Percentiles rank a stretch among this genome's conserved stretches.
Evolutionary conservation across 2,888 invertebrate genomes (phyloP).

Genomic region (Ellobium chinense): DNA sequence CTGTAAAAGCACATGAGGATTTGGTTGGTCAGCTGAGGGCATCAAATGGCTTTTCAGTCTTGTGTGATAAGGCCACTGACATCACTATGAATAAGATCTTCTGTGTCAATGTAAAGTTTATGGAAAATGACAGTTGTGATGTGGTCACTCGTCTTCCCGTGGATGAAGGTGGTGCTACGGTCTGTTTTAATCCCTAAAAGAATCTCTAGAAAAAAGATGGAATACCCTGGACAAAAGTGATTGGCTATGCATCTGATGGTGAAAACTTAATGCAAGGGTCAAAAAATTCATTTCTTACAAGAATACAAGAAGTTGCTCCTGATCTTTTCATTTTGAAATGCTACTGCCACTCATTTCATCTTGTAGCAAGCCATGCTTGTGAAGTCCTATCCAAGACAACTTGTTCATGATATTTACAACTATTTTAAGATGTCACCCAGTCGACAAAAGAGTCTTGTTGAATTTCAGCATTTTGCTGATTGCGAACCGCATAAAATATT

Average conservation of each 20-base stretch:
- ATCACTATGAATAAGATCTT: neutral
- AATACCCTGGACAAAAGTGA: neutral
- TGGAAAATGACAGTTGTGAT: neutral
- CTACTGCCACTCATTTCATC: conserved; percentile 10
- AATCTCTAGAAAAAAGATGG: neutral
- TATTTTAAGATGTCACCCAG: conserved; percentile 8
- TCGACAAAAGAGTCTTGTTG: neutral
- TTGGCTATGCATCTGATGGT: conserved; percentile 14
- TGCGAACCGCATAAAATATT: conserved; percentile 32
- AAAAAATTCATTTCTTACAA: conserved; percentile 1
- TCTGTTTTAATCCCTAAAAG: no score
- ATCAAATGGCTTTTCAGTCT: neutral
- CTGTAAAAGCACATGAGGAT: conserved; percentile 7
- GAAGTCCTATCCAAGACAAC: neutral
- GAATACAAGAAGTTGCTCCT: neutral
- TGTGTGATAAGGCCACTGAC: conserved; percentile 1
- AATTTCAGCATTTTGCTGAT: conserved; percentile 30
- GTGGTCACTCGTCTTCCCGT: neutral
- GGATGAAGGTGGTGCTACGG: neutral
- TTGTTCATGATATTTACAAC: conserved; percentile 5
- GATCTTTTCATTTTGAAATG: neutral
- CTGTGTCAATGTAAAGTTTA: neutral
- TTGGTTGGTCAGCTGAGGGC: neutral
- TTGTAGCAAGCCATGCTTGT: conserved; percentile 9
- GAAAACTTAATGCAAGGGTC: conserved; percentile 1